A percentile compares a stretch with the other conserved stretches of the same genome.
These are phyloP conservation scores for Cyrtonyx montezumae DNA, from an alignment of 2,113 vertebrate genomes.

Conservation along the genomic window DNA sequence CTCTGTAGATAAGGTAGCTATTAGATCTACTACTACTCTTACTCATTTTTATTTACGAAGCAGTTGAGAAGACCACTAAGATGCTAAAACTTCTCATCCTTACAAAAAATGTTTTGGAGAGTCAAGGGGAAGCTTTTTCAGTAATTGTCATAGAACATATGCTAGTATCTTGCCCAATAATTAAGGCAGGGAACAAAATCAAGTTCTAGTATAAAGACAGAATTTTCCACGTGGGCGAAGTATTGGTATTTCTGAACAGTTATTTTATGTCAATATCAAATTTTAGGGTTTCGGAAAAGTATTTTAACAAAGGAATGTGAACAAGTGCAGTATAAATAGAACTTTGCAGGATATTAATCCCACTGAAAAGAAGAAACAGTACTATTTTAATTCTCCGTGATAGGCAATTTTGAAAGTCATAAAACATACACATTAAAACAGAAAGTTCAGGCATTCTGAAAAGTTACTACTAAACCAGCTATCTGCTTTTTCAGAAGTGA, in stretches of 20 bases:
- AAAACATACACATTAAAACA: background rate
- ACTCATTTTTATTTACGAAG: background rate
- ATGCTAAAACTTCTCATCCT: background rate
- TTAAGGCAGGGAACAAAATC: background rate
- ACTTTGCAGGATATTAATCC: background rate
- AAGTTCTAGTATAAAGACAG: background rate
- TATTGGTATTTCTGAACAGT: background rate
- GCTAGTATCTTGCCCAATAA: background rate
- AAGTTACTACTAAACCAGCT: accelerated
- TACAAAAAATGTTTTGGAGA: background rate
- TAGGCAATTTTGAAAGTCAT: accelerated
- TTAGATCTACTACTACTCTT: background rate
- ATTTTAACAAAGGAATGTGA: background rate
- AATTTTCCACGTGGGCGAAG: background rate
- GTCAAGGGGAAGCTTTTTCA: background rate
- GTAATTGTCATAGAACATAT: constrained; percentile 1
- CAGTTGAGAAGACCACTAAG: too few relatives aligned
- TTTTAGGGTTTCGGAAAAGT: accelerated
- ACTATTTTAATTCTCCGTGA: background rate
- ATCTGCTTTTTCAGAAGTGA: background rate
- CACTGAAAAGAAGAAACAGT: background rate
- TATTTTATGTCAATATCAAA: background rate
- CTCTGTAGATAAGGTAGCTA: too few relatives aligned
- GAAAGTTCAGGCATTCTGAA: background rate
- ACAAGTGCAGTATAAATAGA: background rate